Evolutionary conservation across 2,113 vertebrate genomes (phyloP).

Genomic region (Tapirus terrestris): DNA sequence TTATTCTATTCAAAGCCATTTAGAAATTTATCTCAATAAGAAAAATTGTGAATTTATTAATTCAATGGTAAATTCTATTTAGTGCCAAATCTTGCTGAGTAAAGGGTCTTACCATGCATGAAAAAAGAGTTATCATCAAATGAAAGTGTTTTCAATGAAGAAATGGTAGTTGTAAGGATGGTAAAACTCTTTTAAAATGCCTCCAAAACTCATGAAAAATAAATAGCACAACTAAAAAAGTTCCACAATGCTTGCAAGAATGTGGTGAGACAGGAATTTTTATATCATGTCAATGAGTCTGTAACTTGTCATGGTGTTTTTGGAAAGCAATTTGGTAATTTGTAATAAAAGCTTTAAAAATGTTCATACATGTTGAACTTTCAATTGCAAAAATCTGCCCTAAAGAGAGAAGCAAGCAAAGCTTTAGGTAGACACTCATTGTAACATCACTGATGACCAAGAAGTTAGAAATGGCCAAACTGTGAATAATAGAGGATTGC

Average conservation of each 20-base stretch:
- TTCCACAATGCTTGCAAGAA: background rate
- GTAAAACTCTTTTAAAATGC: background rate
- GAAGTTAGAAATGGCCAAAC: background rate
- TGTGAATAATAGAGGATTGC: background rate
- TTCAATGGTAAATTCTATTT: background rate
- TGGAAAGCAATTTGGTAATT: background rate
- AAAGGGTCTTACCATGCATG: background rate
- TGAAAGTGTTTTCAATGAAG: constrained; percentile 7
- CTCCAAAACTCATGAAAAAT: constrained; percentile 37
- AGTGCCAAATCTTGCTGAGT: background rate
- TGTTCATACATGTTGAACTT: background rate
- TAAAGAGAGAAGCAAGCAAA: background rate
- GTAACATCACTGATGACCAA: background rate
- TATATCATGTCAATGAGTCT: background rate
- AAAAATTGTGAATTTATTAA: background rate
- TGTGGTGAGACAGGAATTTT: background rate
- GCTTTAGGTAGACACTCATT: background rate
- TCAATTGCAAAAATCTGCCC: background rate
- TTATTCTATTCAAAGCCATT: background rate
- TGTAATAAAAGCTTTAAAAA: background rate
- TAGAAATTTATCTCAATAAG: background rate
- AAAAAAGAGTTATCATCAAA: background rate
- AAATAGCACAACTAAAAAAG: background rate
- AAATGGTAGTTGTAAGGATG: background rate
- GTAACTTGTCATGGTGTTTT: background rate